Evolutionary conservation across 1,140 invertebrate species (phyloP).

Genomic region (Brachionus plicatilis): DNA sequence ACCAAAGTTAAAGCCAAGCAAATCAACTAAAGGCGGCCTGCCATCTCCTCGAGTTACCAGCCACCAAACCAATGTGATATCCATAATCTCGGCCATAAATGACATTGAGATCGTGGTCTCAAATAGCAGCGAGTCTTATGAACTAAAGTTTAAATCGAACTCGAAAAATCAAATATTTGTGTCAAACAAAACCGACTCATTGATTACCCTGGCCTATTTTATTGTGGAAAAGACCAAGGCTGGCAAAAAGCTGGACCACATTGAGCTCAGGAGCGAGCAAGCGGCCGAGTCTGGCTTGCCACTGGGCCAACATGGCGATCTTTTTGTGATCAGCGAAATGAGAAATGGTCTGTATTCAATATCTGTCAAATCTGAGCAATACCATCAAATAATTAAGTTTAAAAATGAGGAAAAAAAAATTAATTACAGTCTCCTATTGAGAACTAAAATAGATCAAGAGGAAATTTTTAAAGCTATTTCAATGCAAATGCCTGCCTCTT

Average conservation of each 20-base stretch:
- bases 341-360: constrained; percentile 25
- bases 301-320: neutral
- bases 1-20: neutral
- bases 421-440: neutral
- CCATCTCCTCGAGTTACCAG: neutral
- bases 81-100: neutral
- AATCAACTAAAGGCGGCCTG: neutral
- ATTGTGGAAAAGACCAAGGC: neutral
- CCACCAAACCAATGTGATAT: neutral
- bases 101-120: neutral
- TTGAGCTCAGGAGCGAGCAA: neutral
- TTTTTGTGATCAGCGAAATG: neutral
- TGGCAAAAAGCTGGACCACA: neutral
- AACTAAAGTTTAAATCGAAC: neutral
- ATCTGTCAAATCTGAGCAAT: neutral
- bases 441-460: neutral
- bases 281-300: neutral
- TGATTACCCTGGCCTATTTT: constrained; percentile 11
- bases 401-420: neutral
- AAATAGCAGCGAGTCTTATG: neutral
- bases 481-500: neutral
- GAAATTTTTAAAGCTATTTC: neutral
- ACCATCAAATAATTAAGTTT: neutral
- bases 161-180: neutral
- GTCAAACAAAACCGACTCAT: constrained; percentile 12